Conservation (phyloP, 2,113 vertebrate genomes). For the Condylura cristata region DNA sequence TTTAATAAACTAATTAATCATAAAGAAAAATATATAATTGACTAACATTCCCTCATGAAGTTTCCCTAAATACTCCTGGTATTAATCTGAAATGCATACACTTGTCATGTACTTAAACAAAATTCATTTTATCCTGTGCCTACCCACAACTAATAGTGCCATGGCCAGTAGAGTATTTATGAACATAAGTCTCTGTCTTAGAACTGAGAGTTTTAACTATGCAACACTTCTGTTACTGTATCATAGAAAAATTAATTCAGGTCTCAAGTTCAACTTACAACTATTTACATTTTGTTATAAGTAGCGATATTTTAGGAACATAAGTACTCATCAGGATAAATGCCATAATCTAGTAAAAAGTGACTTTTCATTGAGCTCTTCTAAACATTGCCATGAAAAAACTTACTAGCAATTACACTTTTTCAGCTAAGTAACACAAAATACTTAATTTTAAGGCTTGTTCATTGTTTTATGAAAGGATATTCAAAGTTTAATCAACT, state of each 20-base stretch:
- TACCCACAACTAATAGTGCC: background rate
- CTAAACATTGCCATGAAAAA: conserved; percentile 5
- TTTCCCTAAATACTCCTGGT: background rate
- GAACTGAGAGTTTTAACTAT: background rate
- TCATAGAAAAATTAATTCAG: background rate
- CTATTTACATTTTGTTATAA: conserved; percentile 8
- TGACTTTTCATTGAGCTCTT: conserved; percentile 37
- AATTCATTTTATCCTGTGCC: background rate
- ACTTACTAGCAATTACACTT: background rate
- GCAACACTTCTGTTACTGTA: background rate
- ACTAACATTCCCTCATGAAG: conserved; percentile 30
- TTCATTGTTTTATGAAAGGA: background rate
- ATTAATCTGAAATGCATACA: conserved; percentile 16
- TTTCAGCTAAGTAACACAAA: conserved; percentile 28
- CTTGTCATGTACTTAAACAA: background rate
- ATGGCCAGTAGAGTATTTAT: background rate
- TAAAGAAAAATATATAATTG: background rate
- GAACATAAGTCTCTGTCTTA: background rate
- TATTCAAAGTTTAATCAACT: conserved; percentile 40
- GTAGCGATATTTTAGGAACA: background rate
- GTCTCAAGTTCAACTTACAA: background rate
- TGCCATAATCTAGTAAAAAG: background rate
- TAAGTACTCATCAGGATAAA: background rate
- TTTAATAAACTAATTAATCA: background rate
- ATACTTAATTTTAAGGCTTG: conserved; percentile 32